phyloP scores from a whole-genome alignment of 1,140 invertebrate genomes.

The Caenorhabditis briggsae region DNA sequence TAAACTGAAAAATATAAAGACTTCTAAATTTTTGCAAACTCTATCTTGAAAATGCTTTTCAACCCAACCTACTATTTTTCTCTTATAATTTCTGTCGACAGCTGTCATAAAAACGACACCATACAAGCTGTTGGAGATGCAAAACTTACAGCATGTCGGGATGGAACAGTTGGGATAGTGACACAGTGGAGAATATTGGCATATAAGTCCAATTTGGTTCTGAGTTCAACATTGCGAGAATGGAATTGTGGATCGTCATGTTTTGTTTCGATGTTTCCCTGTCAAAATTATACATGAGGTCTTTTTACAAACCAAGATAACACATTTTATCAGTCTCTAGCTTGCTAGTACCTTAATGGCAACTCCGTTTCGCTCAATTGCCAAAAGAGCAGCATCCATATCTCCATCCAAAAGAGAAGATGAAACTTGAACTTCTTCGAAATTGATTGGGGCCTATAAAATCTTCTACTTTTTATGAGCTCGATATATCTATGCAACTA shows the following conservation, averaged over 20 bases:
- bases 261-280: conserved; percentile 78
- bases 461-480: conserved; percentile 1
- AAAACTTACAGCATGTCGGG: conserved; percentile 84
- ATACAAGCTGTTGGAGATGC: not conserved
- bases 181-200: conserved; percentile 93
- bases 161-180: conserved; percentile 88
- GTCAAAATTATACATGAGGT: conserved; percentile 24
- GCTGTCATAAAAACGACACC: no score
- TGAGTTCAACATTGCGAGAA: conserved; percentile 75
- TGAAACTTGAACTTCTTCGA: conserved; percentile 92
- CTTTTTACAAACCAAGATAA: no score
- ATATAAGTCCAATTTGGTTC: conserved; percentile 72
- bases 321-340: no score
- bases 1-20: no score
- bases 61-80: no score
- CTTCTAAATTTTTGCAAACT: no score
- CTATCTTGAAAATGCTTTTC: no score
- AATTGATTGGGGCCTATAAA: conserved; percentile 94
- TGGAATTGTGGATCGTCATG: conserved; percentile 76
- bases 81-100: no score
- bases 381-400: conserved; percentile 92
- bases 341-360: conserved; percentile 80
- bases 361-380: conserved; percentile 95
- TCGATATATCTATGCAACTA: conserved; percentile 19
- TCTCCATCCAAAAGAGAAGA: conserved; percentile 86